phyloP scores from a whole-genome alignment of 2,888 invertebrate species.

The Marronus borbonicus region DNA sequence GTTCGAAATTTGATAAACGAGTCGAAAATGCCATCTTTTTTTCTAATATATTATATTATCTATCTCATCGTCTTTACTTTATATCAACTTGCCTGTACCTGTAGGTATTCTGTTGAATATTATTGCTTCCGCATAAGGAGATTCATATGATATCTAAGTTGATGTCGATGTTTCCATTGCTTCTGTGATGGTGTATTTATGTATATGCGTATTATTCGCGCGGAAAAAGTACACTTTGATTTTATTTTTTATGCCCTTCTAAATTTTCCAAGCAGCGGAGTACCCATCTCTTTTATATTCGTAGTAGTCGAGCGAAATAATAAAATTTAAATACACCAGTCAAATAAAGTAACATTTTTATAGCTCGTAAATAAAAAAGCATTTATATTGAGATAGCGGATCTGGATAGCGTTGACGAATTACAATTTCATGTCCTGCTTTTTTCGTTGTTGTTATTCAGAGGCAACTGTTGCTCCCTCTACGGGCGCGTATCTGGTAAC shows the following conservation, averaged over 20 bases:
- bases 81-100: too few species aligned
- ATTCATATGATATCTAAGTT: too few species aligned
- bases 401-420: constrained; percentile 42
- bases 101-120: too few species aligned
- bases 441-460: constrained; percentile 21
- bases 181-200: neutral
- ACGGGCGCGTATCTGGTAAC: constrained; percentile 19
- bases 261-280: constrained; percentile 1
- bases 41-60: too few species aligned
- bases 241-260: constrained; percentile 14
- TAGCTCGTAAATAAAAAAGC: constrained; percentile 34
- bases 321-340: constrained; percentile 38
- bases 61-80: too few species aligned
- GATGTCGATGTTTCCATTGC: too few species aligned
- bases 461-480: constrained; percentile 41
- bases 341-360: constrained; percentile 41
- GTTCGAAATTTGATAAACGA: too few species aligned
- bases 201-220: neutral
- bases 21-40: too few species aligned
- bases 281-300: constrained; percentile 15
- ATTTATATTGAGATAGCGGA: constrained; percentile 44
- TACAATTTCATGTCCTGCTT: constrained; percentile 35
- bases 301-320: constrained; percentile 18
- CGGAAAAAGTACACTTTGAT: neutral
- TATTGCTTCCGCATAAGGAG: too few species aligned